Conservation (phyloP, 2,113 vertebrate species). For the Lampris incognitus region DNA sequence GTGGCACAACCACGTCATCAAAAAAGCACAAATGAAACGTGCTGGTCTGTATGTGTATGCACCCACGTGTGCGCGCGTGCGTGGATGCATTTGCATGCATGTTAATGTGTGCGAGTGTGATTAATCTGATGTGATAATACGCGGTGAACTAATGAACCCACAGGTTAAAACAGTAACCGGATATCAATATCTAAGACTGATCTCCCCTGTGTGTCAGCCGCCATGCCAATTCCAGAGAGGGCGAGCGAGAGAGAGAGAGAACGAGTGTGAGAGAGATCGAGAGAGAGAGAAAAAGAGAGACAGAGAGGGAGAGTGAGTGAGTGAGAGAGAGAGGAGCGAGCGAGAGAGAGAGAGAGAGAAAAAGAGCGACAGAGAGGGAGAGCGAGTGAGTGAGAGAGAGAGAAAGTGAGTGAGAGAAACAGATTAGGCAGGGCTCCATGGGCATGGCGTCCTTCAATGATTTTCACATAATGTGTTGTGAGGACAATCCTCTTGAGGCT, state of each 20-base stretch:
- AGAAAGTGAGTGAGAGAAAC: background rate
- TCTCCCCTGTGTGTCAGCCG: conserved; percentile 33
- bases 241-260: background rate
- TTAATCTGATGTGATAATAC: conserved; percentile 62
- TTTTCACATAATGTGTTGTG: conserved; percentile 66
- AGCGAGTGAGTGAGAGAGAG: background rate
- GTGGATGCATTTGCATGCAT: background rate
- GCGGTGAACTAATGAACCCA: conserved; percentile 64
- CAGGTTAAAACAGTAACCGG: conserved; percentile 57
- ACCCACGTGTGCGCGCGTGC: background rate
- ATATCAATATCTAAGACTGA: conserved; percentile 68
- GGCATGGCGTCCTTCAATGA: conserved; percentile 36
- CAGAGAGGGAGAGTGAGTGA: background rate
- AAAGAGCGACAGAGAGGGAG: conserved; percentile 7
- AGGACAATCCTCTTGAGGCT: conserved; percentile 55
- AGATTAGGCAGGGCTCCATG: background rate
- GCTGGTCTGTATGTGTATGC: conserved; percentile 4
- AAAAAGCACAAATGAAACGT: conserved; percentile 39
- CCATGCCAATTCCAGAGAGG: background rate
- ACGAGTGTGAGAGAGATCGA: background rate
- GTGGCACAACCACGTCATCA: conserved; percentile 26
- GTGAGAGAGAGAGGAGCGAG: background rate
- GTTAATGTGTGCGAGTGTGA: conserved; percentile 2
- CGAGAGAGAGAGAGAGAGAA: background rate
- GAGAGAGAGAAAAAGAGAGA: conserved; percentile 1